Conservation (phyloP, 2,888 invertebrate species). For the Odontothrips loti region DNA sequence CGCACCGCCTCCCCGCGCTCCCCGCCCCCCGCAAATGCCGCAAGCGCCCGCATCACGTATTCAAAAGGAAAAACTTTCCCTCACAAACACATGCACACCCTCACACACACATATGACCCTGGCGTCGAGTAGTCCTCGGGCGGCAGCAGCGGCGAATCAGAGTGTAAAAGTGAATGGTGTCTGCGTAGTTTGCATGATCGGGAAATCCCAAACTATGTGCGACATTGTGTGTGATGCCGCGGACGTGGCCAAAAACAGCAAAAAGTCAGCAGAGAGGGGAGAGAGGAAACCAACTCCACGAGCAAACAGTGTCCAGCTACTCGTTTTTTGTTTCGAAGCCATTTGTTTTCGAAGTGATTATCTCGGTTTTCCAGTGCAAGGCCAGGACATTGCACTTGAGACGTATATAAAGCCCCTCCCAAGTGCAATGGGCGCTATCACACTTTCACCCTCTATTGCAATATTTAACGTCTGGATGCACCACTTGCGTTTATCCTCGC, state of each 20-base stretch:
- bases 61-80: slow-evolving; percentile 12
- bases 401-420: background rate
- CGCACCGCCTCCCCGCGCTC: background rate
- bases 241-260: background rate
- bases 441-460: slow-evolving; percentile 9
- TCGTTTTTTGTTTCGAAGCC: too few relatives aligned
- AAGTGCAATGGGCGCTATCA: background rate
- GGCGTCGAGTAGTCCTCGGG: background rate
- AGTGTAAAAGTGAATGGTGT: slow-evolving; percentile 3
- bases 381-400: background rate
- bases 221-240: background rate
- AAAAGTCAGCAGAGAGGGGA: background rate
- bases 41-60: slow-evolving; percentile 5
- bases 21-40: too few relatives aligned
- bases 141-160: background rate
- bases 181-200: background rate
- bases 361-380: background rate
- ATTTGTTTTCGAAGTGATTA: too few relatives aligned
- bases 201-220: background rate
- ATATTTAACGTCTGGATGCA: background rate
- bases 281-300: too few relatives aligned
- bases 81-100: background rate
- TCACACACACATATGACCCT: background rate
- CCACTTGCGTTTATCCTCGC: too few relatives aligned
- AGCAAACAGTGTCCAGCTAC: too few relatives aligned